These are phyloP conservation scores for Chitala chitala DNA, from an alignment of 2,113 vertebrate genomes.

Conservation along the genomic window DNA sequence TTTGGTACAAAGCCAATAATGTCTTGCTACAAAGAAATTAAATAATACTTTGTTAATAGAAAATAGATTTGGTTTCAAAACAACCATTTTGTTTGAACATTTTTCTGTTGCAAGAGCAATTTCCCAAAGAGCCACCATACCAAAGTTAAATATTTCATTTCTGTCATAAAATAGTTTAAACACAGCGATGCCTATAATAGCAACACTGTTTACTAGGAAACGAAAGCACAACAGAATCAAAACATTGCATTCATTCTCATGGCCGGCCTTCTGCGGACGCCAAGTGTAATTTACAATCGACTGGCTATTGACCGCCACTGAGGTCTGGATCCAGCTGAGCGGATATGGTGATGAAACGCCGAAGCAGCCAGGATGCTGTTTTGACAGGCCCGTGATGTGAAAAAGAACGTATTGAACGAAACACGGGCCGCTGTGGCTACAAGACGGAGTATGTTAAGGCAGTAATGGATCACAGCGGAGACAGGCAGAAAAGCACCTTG, in stretches of 20 bases:
- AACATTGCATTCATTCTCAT: not conserved
- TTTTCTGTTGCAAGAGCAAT: not conserved
- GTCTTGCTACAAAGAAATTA: not conserved
- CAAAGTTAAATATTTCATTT: not conserved
- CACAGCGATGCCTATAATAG: not conserved
- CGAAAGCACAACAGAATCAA: not conserved
- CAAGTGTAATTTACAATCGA: conserved; percentile 37
- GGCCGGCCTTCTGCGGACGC: conserved; percentile 16
- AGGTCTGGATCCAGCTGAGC: conserved; percentile 17
- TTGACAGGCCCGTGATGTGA: conserved; percentile 20
- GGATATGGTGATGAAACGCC: conserved; percentile 19
- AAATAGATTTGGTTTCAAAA: not conserved
- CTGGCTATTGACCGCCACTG: conserved; percentile 28
- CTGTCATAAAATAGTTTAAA: not conserved
- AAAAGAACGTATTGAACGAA: not conserved
- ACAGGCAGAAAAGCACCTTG: not conserved
- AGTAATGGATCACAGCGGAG: conserved; percentile 22
- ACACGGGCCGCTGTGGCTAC: not conserved
- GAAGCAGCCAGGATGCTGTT: conserved; percentile 9
- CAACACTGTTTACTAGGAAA: conserved; percentile 13
- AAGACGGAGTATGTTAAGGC: conserved; percentile 14
- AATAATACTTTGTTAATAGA: not conserved
- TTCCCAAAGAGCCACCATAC: not conserved
- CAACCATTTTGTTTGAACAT: not conserved
- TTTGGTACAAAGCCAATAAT: not conserved